phyloP scores from a whole-genome alignment of 2,113 vertebrate species.

The Nymphicus hollandicus region DNA sequence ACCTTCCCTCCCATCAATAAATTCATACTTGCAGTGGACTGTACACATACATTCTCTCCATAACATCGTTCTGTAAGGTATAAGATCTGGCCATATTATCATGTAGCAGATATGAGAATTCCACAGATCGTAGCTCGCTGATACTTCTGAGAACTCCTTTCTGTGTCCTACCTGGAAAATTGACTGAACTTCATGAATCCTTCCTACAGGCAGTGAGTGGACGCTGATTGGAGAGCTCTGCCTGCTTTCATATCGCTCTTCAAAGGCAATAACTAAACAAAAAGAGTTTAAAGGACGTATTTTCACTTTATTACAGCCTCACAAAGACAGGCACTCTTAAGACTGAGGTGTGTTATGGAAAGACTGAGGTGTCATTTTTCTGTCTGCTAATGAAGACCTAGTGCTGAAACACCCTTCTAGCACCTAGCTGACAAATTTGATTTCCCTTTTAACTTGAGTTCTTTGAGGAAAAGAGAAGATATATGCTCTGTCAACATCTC shows the following conservation, averaged over 20 bases:
- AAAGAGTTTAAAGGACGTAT: background rate
- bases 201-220: background rate
- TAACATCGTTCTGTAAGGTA: accelerated
- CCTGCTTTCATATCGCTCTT: background rate
- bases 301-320: background rate
- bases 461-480: background rate
- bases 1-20: background rate
- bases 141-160: background rate
- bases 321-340: background rate
- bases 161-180: background rate
- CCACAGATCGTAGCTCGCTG: background rate
- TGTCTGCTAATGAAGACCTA: background rate
- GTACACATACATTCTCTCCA: background rate
- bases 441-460: background rate
- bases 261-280: background rate
- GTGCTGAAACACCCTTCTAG: background rate
- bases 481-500: background rate
- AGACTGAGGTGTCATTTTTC: background rate
- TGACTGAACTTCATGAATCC: background rate
- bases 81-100: background rate
- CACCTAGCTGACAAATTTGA: background rate
- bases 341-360: background rate
- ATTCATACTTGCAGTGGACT: background rate
- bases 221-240: background rate
- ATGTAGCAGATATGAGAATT: background rate